Base-by-base conservation (phyloP, 2,888 invertebrate species). In the Melanargia galathea region DNA sequence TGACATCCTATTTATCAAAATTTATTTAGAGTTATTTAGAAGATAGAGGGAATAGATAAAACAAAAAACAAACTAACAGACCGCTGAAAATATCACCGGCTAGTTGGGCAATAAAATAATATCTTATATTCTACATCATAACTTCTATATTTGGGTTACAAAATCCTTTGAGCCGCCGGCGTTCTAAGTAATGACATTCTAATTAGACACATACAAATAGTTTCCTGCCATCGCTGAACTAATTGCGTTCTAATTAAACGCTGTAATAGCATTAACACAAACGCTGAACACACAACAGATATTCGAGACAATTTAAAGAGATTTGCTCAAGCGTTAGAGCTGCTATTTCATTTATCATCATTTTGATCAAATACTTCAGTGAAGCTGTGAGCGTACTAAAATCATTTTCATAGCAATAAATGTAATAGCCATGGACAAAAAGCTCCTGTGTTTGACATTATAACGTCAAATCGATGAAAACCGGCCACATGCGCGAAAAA, bases 231-330 rank as follows among this genome's bases (percentile, higher is more conserved):
- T 56, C 60, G 30, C 49, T 54, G 26, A 55, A 62, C 66, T 66
- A 64, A 69, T 68, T 66, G 68, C 63, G 64, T 54, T 65, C 63
- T 62, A 68, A 65, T 68, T 65, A 62, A 65, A 70, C 49, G 51
- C 64, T 51, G 66, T 59, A 43, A 67, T 69, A 63, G 65, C 67
- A 67, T 58, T 48, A 58, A 69, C 70, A 65, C 58, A 60, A 67
- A 67, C 63, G 60, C 63, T 48, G 49, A 52, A 67, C 65, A 69
- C 67, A 72, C 63, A 65, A 67, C 65, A 66, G 67, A 73, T 71
- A 71, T 72, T 71, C 63, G 33, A 13, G 52, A 20, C 18, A n/a
- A 26, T 13, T 24, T 10, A 11, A 18, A 35, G 52, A 52, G 33
- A 52, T 35, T 20, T 2, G 20, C 18, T 1, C 2, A 18, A 52